Evolutionary conservation across 2,888 invertebrate genomes (phyloP), one percentile per base, ranked within the genome.

Genomic region (Drosophila neotestacea): DNA sequence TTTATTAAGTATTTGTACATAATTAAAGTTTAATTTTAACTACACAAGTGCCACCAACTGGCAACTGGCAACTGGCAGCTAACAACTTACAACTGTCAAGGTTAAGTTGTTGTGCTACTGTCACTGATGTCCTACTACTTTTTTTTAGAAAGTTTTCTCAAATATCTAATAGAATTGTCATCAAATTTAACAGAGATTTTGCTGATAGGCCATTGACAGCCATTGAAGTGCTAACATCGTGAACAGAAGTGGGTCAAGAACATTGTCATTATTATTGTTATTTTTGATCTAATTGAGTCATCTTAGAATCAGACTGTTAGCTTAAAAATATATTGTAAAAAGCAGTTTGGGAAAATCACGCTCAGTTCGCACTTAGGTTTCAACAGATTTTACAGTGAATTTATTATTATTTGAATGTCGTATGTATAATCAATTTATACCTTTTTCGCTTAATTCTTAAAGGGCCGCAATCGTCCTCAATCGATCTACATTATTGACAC

Each of bases 401-500:
- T 59, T 55, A 6, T 44, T 4, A 36, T 27, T 34, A 42, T 27
- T 30, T 58, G 66, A 61, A 58, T 44, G 52, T 47, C 77, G 46
- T 56, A 41, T 46, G 46, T 54, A 65, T 79, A 79, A 76, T 79
- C 79, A 77, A 69, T 74, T 77, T 66, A 50, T 77, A 73, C 65
- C 81, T 71, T 73, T 81, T 81, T 77, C 38, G 70, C 64, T 73
- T 71, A 69, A 80, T 77, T 84, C 80, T 71, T 67, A 72, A 79
- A 73, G 70, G 62, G 36, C 48, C 47, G 51, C 70, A 70, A 77
- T 72, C 80, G 76, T 62, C 68, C 66, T 52, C 87, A 85, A 89
- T 85, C 81, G 79, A 81, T 87, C 71, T 79, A 85, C 75, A 87
- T 85, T 85, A 89, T 85, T 89, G 88, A 89, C 89, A 87, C 88